These are phyloP conservation scores for Galagoides demidoff DNA, from an alignment of 2,797 vertebrate species.

Conservation along the genomic window DNA sequence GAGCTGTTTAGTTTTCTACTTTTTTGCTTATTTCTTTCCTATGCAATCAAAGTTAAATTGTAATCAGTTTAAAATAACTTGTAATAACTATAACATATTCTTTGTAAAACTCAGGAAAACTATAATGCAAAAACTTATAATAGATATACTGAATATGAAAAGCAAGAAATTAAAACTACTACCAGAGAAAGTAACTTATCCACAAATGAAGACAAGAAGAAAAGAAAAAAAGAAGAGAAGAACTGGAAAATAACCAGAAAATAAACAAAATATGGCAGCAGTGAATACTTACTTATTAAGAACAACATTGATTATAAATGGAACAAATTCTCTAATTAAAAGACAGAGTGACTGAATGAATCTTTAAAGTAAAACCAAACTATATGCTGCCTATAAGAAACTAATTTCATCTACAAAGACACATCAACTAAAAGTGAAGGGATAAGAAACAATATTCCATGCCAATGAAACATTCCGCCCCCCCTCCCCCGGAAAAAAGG, in stretches of 20 bases:
- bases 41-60: neutral
- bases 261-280: neutral
- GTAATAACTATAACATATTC: neutral
- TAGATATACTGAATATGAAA: neutral
- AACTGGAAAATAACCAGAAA: neutral
- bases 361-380: neutral
- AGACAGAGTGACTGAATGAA: neutral
- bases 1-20: neutral
- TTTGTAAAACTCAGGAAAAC: neutral
- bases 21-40: neutral
- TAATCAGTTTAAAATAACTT: neutral
- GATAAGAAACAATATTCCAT: neutral
- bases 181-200: neutral
- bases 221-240: neutral
- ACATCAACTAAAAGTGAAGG: neutral
- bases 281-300: neutral
- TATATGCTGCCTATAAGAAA: neutral
- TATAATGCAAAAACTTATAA: neutral
- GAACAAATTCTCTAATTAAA: neutral
- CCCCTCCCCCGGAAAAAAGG: neutral
- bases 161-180: neutral
- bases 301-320: neutral
- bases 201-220: neutral
- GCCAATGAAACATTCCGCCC: neutral
- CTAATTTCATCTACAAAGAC: neutral